Base-by-base conservation (phyloP, 2,797 vertebrate species). In the Spinus pinus region DNA sequence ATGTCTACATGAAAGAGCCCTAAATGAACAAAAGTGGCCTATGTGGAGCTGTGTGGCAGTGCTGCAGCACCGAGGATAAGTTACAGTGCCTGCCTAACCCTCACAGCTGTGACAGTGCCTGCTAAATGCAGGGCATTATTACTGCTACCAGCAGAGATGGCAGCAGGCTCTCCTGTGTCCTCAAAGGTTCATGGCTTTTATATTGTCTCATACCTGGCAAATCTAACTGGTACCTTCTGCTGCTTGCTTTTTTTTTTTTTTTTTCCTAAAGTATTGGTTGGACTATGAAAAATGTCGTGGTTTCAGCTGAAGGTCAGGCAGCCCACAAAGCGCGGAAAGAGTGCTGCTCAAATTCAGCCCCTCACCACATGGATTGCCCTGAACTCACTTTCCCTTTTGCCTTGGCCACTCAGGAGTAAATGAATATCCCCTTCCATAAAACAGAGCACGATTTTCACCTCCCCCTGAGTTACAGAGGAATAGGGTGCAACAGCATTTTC, bases 241-340 rank as follows among this genome's bases (percentile, higher is more conserved):
- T 73, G 23, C 82, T 90, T 70, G 30, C 15, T 16, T 35, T 65
- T 50, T 37, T 37, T 37, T 71, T 64, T 67, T 88, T 10, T 39
- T 10, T 39, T 39, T 10, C 30, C 9, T 0, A 3, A 69, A 66
- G 47, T 35, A 54, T 75, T 84, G 82, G 62, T 60, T 70, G 90
- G 77, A 69, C 44, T 70, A 3, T 84, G 90, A 81, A 93, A 86
- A 93, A 94, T 79, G 54, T 44, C 16, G 86, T 84, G 94, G 92
- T 96, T 95, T 96, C 77, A 42, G 80, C 65, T 90, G 94, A 88
- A 95, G 94, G 93, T 91, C 86, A 92, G 88, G 62, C 90, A 95
- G 70, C 91, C 90, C 96, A 88, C 93, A 95, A 90, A 86, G 86
- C 78, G 74, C 1, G 0, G 83, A 75, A 86, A 81, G 35, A 88